Conservation (phyloP, 2,888 invertebrate genomes). For the Chrysomela aeneicollis region DNA sequence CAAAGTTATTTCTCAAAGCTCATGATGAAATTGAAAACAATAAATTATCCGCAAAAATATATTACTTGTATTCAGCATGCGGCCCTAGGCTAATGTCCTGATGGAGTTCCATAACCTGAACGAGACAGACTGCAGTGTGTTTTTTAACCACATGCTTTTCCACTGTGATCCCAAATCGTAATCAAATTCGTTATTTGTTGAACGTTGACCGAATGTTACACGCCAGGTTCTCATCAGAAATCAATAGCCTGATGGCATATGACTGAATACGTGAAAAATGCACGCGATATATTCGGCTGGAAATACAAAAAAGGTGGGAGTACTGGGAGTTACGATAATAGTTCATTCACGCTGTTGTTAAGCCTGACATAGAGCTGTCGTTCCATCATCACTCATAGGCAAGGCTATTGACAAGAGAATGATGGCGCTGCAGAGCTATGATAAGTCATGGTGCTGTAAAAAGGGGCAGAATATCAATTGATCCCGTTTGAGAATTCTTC, state of each 20-base stretch:
- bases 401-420: slow-evolving; percentile 23
- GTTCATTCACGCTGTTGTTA: slow-evolving; percentile 31
- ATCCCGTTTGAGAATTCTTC: not conserved
- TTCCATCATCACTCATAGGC: slow-evolving; percentile 25
- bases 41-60: too few relatives aligned
- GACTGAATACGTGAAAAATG: not conserved
- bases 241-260: slow-evolving; percentile 1
- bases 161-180: not conserved
- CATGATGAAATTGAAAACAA: too few relatives aligned
- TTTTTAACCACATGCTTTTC: not conserved
- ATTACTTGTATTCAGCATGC: too few relatives aligned
- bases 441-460: not conserved
- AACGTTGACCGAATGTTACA: not conserved
- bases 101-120: too few relatives aligned
- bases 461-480: not conserved
- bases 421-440: slow-evolving; percentile 11
- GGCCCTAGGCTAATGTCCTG: too few relatives aligned
- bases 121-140: too few relatives aligned
- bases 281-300: not conserved
- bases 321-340: slow-evolving; percentile 18
- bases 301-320: not conserved
- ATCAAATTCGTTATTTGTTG: not conserved
- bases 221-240: not conserved
- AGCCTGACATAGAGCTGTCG: slow-evolving; percentile 24
- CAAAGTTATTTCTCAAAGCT: too few relatives aligned